Evolutionary conservation across 2,797 vertebrate genomes (phyloP), one percentile per base, ranked within the genome.

Genomic region (Myiotriccus ornatus): DNA sequence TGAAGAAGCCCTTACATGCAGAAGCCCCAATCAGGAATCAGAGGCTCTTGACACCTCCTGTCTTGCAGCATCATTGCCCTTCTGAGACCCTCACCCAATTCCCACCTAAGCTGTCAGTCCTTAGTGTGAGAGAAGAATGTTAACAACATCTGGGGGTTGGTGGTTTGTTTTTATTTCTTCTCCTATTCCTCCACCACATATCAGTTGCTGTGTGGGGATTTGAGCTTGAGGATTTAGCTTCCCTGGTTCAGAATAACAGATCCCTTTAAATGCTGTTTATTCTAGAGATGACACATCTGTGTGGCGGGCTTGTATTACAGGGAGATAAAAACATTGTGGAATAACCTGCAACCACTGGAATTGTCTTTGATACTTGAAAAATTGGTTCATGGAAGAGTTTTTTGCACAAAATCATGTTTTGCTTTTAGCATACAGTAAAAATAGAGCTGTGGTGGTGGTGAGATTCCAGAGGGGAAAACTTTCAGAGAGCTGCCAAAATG

Each of bases 331-430:
- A 25, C 43, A 17, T n/a, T 30, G 63, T 59, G 73, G 69, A 87
- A 69, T n/a, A 60, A n/a, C 28, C 12, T 91, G 22, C 55, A 65
- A 22, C 73, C 27, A 23, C 49, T 56, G 55, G 34, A 75, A 81
- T 46, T 76, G 18, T 52, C 28, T 88, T 39, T 55, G 49, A 25
- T 84, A 34, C 43, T 92, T 95, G 67, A 84, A 86, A 92, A 88
- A 30, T 16, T 39, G 35, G 12, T 60, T 83, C 14, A 7, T 28
- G 30, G 34, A 88, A 32, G 37, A 44, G 3, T 17, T 57, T 74
- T 87, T 94, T 75, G 30, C 53, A 67, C 25, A 63, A 74, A 84
- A 91, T 32, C 30, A 9, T 52, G 17, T 75, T 89, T 86, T 85
- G 15, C 64, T 86, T 92, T 86, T 78, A 65, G 44, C 27, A 11